Conservation (phyloP, 2,797 vertebrate genomes). For the Ispidina picta region DNA sequence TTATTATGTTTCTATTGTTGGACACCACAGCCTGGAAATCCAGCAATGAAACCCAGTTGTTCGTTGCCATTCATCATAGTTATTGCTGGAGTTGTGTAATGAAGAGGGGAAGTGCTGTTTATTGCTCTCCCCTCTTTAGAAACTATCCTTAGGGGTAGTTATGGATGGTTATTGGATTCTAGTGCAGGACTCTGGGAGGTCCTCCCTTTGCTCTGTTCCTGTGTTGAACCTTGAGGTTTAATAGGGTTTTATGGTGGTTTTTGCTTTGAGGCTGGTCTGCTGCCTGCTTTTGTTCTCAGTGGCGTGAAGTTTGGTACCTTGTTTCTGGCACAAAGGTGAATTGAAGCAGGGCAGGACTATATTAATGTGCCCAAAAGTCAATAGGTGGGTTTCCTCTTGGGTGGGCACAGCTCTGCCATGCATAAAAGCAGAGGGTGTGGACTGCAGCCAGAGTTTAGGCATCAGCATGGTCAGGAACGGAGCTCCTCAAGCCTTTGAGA, state of each 20-base stretch:
- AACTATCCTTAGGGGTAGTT: slow-evolving; percentile 63
- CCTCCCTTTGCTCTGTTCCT: not conserved
- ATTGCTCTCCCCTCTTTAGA: slow-evolving; percentile 55
- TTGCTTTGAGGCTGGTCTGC: not conserved
- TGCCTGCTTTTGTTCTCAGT: not conserved
- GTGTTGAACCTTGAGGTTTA: slow-evolving; percentile 20
- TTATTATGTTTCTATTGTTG: slow-evolving; percentile 62
- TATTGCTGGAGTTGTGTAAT: slow-evolving; percentile 71
- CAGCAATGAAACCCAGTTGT: slow-evolving; percentile 64
- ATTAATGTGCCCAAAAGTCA: not conserved
- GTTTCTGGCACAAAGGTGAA: not conserved
- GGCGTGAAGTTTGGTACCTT: not conserved
- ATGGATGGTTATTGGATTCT: slow-evolving; percentile 61
- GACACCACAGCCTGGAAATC: slow-evolving; percentile 62
- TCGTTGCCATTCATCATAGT: slow-evolving; percentile 55
- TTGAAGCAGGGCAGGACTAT: not conserved
- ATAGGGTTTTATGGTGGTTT: not conserved
- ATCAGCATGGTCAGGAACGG: not conserved
- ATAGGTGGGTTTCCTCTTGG: rapidly evolving
- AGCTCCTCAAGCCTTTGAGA: not conserved
- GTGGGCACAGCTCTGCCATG: rapidly evolving
- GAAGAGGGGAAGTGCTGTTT: slow-evolving; percentile 70
- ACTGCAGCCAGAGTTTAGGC: not conserved
- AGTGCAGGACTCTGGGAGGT: slow-evolving; percentile 14
- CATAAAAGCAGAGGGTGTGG: not conserved